Evolutionary conservation across 2,113 vertebrate species (phyloP), one percentile per base, ranked within the genome.

Genomic region (Zootoca vivipara): DNA sequence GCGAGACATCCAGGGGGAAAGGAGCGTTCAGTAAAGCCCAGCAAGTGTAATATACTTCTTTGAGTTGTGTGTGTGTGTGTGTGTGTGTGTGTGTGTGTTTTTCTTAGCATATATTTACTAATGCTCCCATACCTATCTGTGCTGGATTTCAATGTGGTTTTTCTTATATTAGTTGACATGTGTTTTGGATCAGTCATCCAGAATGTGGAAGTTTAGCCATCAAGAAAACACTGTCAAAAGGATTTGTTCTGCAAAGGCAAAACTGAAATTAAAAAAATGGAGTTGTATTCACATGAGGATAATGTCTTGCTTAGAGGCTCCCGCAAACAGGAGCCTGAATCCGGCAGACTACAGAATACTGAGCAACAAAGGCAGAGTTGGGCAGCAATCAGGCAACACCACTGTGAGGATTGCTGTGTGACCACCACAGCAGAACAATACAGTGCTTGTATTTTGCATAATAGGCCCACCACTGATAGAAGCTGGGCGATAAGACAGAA

Each of bases 101-200:
- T 52, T 52, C 46, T 52, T 52, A 52, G 46, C 46, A 52, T 52
- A 78, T 2, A 8, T 74, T 78, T 72, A 87, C 12, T 4, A 74
- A 89, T 90, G 22, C 83, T 93, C 93, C 93, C 67, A 86, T 89
- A 95, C 91, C 94, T 95, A 90, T 0, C 84, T 22, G 73, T 65
- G 91, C 75, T 83, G 46, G 85, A 80, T 73, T 95, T 67, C 82
- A 4, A 70, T 4, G 0, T 85, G 85, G 88, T 91, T 96, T 94
- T 94, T 91, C 92, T 91, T 93, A 91, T 94, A 91, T 3, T 38
- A 12, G 80, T 88, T 83, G 93, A 88, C 95, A 95, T 93, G 92
- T 96, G 95, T 94, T 95, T 96, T 91, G 89, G 92, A 95, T 96
- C 93, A 90, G 87, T 92, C n/a, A 85, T 88, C 96, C 94, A 94